A percentile compares a stretch with the other conserved stretches of the same genome.
phyloP scores from a whole-genome alignment of 1,140 invertebrate genomes.

The Lepidostoma basale region DNA sequence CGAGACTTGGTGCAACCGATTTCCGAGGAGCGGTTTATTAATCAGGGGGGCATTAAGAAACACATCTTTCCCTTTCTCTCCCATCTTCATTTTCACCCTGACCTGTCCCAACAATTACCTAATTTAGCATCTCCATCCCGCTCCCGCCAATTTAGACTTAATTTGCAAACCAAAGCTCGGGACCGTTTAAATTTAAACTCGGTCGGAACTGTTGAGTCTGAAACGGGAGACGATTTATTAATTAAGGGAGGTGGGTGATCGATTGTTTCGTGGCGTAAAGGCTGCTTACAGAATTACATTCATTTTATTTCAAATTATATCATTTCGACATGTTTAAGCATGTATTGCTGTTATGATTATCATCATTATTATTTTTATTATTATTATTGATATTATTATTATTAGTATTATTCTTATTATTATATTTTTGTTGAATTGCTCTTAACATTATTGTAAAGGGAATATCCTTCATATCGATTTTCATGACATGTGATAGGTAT shows the following conservation, averaged over 20 bases:
- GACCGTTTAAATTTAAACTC: constrained; percentile 27
- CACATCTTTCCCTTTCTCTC: constrained; percentile 43
- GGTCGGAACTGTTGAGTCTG: constrained; percentile 16
- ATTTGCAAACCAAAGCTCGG: constrained; percentile 36
- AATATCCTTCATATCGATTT: no score
- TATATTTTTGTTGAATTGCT: no score
- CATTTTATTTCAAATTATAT: no score
- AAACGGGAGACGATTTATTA: not conserved
- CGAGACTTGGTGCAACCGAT: constrained; percentile 21
- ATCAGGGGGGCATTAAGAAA: constrained; percentile 46
- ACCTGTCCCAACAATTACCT: constrained; percentile 45
- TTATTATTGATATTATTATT: no score
- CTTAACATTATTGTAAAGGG: no score
- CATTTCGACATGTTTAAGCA: no score
- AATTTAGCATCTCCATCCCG: constrained; percentile 43
- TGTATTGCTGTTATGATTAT: no score
- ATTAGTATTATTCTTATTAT: no score
- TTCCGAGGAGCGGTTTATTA: constrained; percentile 33
- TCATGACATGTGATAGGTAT: no score
- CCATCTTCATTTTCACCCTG: constrained; percentile 39
- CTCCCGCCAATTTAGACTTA: constrained; percentile 36
- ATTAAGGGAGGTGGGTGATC: no score
- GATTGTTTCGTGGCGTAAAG: not conserved
- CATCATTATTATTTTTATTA: no score
- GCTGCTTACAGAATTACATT: no score